Base-by-base conservation (phyloP, 2,797 vertebrate species). In the Spinus pinus region DNA sequence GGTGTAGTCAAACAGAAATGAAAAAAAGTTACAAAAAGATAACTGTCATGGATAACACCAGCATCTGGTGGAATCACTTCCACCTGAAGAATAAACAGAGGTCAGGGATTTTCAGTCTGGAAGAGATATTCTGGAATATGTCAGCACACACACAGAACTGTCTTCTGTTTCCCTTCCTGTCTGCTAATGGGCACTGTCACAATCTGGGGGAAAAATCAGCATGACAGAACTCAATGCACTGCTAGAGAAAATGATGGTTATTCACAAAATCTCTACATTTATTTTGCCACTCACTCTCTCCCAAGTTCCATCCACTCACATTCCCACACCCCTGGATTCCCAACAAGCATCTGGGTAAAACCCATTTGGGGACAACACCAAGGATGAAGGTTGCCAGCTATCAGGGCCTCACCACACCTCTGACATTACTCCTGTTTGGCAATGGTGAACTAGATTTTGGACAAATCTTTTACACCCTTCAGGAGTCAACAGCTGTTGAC, bases 341-440 rank as follows among this genome's bases (percentile, higher is more conserved):
- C 30, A 79, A 47, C 2, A 42, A 50, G 30, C 16, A 53, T 21
- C 25, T 53, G 39, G 18, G 21, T 19, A 47, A 71, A 78, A 33
- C 10, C 15, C 19, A 31, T 18, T 33, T 21, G 35, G 23, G 2
- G 57, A 9, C 50, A 56, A 46, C 44, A 54, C 3, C 0, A 0
- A 62, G 14, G 19, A 83, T 0, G 1, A 86, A 61, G 11, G 22
- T 0, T 12, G 17, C 9, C 80, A 61, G 21, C 19, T 60, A 8
- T 23, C 41, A 74, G 60, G 28, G 25, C 39, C 50, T 75, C 64
- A 53, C 6, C 28, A 13, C 27, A 62, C 12, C 14, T 51, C 44
- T 42, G 11, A 49, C 12, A n/a, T 17, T 20, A 27, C 14, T 66
- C n/a, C 41, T 67, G 35, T 51, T 28, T 60, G 41, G 24, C 44